Percentiles rank a stretch among this genome's conserved stretches.
Evolutionary conservation across 1,140 invertebrate genomes (phyloP).

Genomic region (Aphidius ervi): DNA sequence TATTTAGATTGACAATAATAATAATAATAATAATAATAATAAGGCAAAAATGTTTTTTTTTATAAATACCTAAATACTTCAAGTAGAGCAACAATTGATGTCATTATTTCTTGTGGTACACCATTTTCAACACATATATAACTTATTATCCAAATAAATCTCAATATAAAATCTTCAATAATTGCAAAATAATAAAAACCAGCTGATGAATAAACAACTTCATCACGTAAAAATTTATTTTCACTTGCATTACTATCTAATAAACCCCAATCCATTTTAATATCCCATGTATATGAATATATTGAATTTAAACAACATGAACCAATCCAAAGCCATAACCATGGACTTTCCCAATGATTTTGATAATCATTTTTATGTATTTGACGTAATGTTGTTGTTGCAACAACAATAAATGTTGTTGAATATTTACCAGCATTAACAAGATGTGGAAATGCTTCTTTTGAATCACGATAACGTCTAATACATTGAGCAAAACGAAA

Average conservation of each 20-base stretch:
- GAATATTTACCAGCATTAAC: slow-evolving; percentile 98
- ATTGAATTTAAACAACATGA: slow-evolving; percentile 69
- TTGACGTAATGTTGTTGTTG: slow-evolving; percentile 75
- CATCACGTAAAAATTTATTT: slow-evolving; percentile 66
- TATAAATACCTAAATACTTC: slow-evolving; percentile 85
- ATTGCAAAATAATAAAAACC: slow-evolving; percentile 97
- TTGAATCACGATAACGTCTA: slow-evolving; percentile 84
- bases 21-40: too few species aligned
- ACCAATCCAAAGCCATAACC: slow-evolving; percentile 68
- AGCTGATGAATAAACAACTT: slow-evolving; percentile 63
- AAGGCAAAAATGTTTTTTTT: background rate
- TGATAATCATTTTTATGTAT: slow-evolving; percentile 52
- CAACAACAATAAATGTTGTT: slow-evolving; percentile 92
- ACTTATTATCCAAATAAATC: slow-evolving; percentile 89
- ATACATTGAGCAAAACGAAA: slow-evolving; percentile 97
- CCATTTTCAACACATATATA: slow-evolving; percentile 83
- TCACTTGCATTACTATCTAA: slow-evolving; percentile 77
- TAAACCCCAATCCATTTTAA: slow-evolving; percentile 92
- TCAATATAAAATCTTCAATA: slow-evolving; percentile 88
- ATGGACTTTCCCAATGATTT: slow-evolving; percentile 57
- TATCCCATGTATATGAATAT: slow-evolving; percentile 83
- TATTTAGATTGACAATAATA: slow-evolving; percentile 10
- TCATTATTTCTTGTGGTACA: slow-evolving; percentile 80
- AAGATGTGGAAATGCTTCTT: slow-evolving; percentile 90
- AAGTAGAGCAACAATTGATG: slow-evolving; percentile 81